Evolutionary conservation across 2,113 vertebrate species (phyloP).

Genomic region (pig (Sus scrofa)): T2T-Sscrofa CM000825.6:76711501-76712000

Average conservation of each 20-base stretch:
- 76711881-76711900: not conserved
- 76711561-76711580: not conserved
- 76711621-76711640: not conserved
- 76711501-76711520: not conserved
- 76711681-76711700: not conserved
- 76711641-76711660: not conserved
- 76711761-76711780: not conserved
- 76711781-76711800: not conserved
- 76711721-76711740: not conserved
- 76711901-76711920: not conserved
- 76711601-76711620: not conserved
- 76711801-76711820: not conserved
- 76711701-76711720: not conserved
- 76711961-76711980: not conserved
- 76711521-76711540: not conserved
- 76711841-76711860: not conserved
- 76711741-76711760: not conserved
- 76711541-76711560: not conserved
- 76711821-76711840: not conserved
- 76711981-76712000: not conserved
- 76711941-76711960: not conserved
- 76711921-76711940: not conserved
- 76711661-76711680: not conserved
- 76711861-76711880: not conserved
- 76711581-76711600: not conserved